Conservation (phyloP, 2,113 vertebrate species). For the Nannospalax galili region DNA sequence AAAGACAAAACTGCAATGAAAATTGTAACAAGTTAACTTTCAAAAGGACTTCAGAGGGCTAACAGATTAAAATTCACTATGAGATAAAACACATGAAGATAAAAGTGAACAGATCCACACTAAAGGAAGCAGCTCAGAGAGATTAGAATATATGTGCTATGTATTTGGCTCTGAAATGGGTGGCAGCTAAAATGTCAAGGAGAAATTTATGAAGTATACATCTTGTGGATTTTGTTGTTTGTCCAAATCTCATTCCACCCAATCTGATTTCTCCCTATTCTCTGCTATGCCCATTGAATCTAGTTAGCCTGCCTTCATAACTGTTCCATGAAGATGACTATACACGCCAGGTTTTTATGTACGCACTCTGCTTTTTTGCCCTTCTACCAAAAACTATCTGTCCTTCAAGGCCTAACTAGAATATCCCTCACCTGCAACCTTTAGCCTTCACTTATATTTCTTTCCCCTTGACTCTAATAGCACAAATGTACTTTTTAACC, state of each 20-base stretch:
- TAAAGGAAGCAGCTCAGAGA: slow-evolving; percentile 39
- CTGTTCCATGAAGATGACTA: background rate
- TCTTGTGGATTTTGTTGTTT: background rate
- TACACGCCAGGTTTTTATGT: background rate
- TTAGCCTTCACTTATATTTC: slow-evolving; percentile 10
- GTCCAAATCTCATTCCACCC: background rate
- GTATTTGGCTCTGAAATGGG: slow-evolving; percentile 40
- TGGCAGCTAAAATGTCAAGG: slow-evolving; percentile 37
- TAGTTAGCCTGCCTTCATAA: slow-evolving; percentile 24
- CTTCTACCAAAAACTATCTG: background rate
- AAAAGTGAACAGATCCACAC: slow-evolving; percentile 53
- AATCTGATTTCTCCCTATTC: background rate
- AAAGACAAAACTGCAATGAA: slow-evolving; percentile 30
- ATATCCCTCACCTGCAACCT: background rate
- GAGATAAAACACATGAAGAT: slow-evolving; percentile 49
- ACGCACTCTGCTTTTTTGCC: background rate
- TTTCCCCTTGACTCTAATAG: background rate
- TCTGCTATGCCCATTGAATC: background rate
- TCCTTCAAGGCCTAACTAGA: slow-evolving; percentile 13
- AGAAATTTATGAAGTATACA: slow-evolving; percentile 25
- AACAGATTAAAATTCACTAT: slow-evolving; percentile 46
- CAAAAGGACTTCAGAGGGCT: slow-evolving; percentile 39
- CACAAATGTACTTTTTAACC: background rate
- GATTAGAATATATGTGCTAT: slow-evolving; percentile 32
- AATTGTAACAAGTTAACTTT: slow-evolving; percentile 54